These are phyloP conservation scores for Diphyllodes magnificus DNA, from an alignment of 2,113 vertebrate species.

Conservation along the genomic window DNA sequence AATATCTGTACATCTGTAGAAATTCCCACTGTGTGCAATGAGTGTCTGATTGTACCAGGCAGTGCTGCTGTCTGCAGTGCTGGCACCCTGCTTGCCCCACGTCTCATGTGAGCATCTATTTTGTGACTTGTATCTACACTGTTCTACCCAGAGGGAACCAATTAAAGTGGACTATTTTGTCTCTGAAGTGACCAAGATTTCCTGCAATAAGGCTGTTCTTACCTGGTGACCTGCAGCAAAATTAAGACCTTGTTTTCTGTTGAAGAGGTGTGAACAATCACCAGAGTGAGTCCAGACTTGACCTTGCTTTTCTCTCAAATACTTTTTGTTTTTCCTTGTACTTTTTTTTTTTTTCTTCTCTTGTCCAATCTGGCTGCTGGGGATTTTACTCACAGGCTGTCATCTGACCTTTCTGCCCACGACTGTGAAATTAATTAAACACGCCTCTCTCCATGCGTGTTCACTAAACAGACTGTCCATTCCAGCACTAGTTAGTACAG, in stretches of 20 bases:
- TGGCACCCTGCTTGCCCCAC: not conserved
- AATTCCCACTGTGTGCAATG: not conserved
- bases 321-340: not conserved
- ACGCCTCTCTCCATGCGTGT: not conserved
- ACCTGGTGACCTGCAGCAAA: not conserved
- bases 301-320: not conserved
- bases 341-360: not conserved
- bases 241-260: not conserved
- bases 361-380: not conserved
- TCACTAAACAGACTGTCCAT: not conserved
- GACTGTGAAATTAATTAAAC: constrained; percentile 16
- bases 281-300: not conserved
- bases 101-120: not conserved
- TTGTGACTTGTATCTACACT: not conserved
- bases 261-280: not conserved
- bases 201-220: not conserved
- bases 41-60: not conserved
- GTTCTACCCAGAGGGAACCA: not conserved
- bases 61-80: not conserved
- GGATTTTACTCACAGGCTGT: not conserved
- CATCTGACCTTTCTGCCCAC: not conserved
- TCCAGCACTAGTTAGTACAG: not conserved
- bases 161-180: not conserved
- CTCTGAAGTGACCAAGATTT: not conserved
- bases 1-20: no score